A percentile compares a stretch with the other conserved stretches of the same genome.
phyloP scores from a whole-genome alignment of 2,888 invertebrate species.

The Athalia rosae region DNA sequence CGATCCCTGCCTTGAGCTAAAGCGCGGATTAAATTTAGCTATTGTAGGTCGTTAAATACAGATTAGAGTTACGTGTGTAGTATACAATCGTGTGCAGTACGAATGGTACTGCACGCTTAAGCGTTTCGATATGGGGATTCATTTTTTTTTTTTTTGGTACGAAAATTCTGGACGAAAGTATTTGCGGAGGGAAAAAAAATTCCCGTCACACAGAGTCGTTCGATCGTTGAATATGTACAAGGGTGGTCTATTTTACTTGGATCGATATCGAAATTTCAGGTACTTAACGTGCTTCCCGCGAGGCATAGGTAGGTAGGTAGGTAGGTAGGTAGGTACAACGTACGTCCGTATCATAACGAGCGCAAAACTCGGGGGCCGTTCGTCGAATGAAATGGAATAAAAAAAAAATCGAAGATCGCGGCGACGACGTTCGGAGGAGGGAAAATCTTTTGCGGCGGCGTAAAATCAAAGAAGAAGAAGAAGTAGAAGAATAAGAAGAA shows the following conservation, averaged over 20 bases:
- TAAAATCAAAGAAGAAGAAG: constrained; percentile 14
- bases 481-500: not conserved
- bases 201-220: not conserved
- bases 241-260: not conserved
- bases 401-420: too few relatives aligned
- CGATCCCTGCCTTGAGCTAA: constrained; percentile 28
- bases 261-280: not conserved
- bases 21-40: constrained; percentile 43
- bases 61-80: constrained; percentile 44
- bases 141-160: too few relatives aligned
- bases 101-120: too few relatives aligned
- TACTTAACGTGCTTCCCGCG: too few relatives aligned
- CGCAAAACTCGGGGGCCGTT: too few relatives aligned
- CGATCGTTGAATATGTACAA: not conserved
- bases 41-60: constrained; percentile 45
- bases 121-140: too few relatives aligned
- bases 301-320: too few relatives aligned
- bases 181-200: too few relatives aligned
- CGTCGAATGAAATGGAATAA: not conserved
- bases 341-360: not conserved
- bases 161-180: too few relatives aligned
- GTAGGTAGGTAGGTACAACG: too few relatives aligned
- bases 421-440: constrained; percentile 2
- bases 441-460: constrained; percentile 16
- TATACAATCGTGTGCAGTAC: too few relatives aligned